phyloP scores from a whole-genome alignment of 2,888 invertebrate species.

The Nephrotoma flavescens region DNA sequence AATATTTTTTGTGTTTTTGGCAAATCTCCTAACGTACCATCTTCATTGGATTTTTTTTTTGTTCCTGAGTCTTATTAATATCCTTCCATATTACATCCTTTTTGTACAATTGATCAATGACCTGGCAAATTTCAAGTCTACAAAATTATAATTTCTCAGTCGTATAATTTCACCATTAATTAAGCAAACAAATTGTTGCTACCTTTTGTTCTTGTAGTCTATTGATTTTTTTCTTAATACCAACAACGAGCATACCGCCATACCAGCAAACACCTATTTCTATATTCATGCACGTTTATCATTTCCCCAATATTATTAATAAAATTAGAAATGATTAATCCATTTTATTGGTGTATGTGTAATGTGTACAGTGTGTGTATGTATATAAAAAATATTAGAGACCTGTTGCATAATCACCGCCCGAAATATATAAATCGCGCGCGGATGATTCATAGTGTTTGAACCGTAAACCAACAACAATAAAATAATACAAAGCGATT shows the following conservation, averaged over 20 bases:
- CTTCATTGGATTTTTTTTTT: neutral
- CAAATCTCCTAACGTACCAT: neutral
- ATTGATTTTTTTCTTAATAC: neutral
- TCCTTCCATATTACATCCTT: neutral
- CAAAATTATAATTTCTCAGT: neutral
- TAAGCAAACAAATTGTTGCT: neutral
- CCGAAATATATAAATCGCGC: neutral
- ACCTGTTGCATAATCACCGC: neutral
- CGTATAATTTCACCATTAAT: neutral
- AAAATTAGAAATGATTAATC: neutral
- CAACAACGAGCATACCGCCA: neutral
- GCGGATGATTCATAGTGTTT: neutral
- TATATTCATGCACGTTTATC: neutral
- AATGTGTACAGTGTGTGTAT: neutral
- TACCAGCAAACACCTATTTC: neutral
- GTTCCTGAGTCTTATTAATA: neutral
- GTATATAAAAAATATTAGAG: neutral
- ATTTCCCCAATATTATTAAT: neutral
- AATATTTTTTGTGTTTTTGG: neutral
- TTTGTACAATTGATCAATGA: neutral
- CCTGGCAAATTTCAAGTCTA: neutral
- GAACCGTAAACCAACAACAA: neutral
- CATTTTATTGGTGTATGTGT: neutral
- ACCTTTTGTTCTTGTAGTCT: neutral
- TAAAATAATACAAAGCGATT: neutral